Conservation (phyloP, 2,888 invertebrate species). For the Hydraecia micacea region DNA sequence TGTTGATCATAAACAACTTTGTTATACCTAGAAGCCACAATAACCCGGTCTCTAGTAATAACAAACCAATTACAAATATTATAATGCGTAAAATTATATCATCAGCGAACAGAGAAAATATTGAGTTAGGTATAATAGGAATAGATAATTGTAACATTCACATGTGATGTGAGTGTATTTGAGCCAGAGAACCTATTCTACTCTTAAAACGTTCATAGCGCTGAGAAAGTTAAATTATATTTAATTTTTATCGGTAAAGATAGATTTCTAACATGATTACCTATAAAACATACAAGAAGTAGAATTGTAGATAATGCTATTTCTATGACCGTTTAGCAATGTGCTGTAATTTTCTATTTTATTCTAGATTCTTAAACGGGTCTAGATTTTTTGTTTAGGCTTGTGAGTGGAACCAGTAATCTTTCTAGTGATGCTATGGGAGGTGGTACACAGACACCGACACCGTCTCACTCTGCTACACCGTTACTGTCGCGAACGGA, state of each 20-base stretch:
- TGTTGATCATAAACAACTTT: too few relatives aligned
- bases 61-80: slow-evolving; percentile 6
- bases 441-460: slow-evolving; percentile 53
- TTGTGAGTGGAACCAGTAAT: slow-evolving; percentile 71
- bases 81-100: background rate
- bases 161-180: background rate
- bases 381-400: slow-evolving; percentile 72
- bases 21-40: too few relatives aligned
- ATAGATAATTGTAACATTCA: slow-evolving; percentile 6
- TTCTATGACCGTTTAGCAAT: slow-evolving; percentile 5
- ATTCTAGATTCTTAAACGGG: slow-evolving; percentile 70
- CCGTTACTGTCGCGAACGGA: slow-evolving; percentile 44
- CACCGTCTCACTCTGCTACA: slow-evolving; percentile 39
- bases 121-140: background rate
- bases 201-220: background rate
- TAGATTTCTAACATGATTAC: background rate
- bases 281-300: background rate
- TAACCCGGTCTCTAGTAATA: background rate
- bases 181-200: slow-evolving; percentile 7
- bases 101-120: background rate
- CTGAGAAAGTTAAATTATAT: slow-evolving; percentile 26
- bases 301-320: background rate
- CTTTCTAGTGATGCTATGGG: slow-evolving; percentile 24
- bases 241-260: background rate
- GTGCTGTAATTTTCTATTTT: slow-evolving; percentile 62